These are phyloP conservation scores for Gyrodactylus salaris DNA, from an alignment of 1,140 invertebrate species.

Conservation along the genomic window DNA sequence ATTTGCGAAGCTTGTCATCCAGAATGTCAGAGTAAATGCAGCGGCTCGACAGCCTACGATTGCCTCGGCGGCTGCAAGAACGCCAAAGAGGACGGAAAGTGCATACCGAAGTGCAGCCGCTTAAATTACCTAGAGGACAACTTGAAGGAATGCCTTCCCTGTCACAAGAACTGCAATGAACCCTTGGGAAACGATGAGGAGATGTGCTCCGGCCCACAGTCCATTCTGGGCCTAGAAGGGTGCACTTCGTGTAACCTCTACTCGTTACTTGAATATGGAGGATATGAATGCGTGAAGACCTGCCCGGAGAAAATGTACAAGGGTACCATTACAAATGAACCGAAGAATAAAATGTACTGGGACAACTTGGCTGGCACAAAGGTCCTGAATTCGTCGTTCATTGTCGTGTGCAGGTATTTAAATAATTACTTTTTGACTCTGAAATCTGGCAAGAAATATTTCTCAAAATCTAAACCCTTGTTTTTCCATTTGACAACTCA, in stretches of 20 bases:
- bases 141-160: not conserved
- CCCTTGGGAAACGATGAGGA: not conserved
- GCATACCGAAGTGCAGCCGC: not conserved
- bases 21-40: not conserved
- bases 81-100: not conserved
- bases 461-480: too few relatives aligned
- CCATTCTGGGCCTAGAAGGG: not conserved
- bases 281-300: not conserved
- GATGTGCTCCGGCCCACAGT: not conserved
- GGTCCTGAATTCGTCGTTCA: not conserved
- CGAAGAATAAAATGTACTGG: not conserved
- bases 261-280: not conserved
- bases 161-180: not conserved
- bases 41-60: not conserved
- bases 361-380: not conserved
- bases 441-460: too few relatives aligned
- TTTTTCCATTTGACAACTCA: too few relatives aligned
- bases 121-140: not conserved
- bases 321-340: not conserved
- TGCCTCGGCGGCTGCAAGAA: not conserved
- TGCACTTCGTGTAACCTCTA: not conserved
- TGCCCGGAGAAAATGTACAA: not conserved
- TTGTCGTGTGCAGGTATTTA: not conserved
- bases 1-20: not conserved
- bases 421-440: too few relatives aligned